phyloP scores from a whole-genome alignment of 2,113 vertebrate genomes.

The Corythoichthys intestinalis region DNA sequence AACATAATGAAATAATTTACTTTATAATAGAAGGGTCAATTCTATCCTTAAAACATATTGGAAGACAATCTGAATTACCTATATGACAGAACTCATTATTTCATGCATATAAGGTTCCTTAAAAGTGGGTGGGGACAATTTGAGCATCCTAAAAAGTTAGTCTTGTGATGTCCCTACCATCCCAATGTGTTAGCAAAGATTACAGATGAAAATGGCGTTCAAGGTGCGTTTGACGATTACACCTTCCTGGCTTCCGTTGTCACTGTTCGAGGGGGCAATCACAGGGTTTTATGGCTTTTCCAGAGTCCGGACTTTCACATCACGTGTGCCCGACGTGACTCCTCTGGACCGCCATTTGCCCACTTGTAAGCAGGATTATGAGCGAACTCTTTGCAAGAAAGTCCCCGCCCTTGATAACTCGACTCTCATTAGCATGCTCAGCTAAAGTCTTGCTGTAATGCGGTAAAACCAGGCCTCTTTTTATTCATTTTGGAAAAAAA shows the following conservation, averaged over 20 bases:
- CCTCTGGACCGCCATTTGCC: background rate
- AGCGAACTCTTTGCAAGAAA: constrained; percentile 37
- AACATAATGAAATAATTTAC: too few relatives aligned
- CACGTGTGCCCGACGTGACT: constrained; percentile 19
- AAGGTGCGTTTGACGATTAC: too few relatives aligned
- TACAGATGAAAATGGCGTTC: too few relatives aligned
- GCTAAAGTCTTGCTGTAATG: constrained; percentile 5
- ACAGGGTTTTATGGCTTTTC: background rate
- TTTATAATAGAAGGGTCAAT: too few relatives aligned
- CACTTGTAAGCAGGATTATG: constrained; percentile 35
- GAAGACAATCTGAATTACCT: too few relatives aligned
- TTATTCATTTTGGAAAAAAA: background rate
- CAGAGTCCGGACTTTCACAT: constrained; percentile 19
- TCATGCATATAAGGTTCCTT: too few relatives aligned
- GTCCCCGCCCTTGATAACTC: constrained; percentile 35
- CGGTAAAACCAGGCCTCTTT: background rate
- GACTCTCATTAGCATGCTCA: constrained; percentile 35
- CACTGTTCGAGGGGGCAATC: background rate
- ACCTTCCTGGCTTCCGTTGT: background rate
- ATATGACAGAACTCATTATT: too few relatives aligned
- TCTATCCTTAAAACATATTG: too few relatives aligned
- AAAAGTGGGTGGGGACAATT: too few relatives aligned
- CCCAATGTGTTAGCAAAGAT: too few relatives aligned
- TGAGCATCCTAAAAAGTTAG: too few relatives aligned
- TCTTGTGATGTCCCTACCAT: too few relatives aligned